A percentile compares a stretch with the other conserved stretches of the same genome.
phyloP scores from a whole-genome alignment of 2,888 invertebrate genomes.

The Pachymerium ferrugineum region DNA sequence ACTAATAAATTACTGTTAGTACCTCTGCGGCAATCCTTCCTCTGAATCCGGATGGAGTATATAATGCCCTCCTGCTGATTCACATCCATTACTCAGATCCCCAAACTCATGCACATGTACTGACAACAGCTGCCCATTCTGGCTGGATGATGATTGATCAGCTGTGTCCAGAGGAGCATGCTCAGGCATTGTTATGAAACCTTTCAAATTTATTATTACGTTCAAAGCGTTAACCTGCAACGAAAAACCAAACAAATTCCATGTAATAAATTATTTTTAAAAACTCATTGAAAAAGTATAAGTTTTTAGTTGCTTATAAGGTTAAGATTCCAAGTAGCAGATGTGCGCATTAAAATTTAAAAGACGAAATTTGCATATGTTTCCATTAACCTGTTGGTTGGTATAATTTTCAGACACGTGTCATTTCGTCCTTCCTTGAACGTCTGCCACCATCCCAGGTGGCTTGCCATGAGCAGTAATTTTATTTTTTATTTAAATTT shows the following conservation, averaged over 20 bases:
- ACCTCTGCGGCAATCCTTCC: background rate
- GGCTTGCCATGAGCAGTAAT: background rate
- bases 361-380: too few species aligned
- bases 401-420: background rate
- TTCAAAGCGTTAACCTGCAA: background rate
- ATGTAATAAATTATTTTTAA: background rate
- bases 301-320: too few species aligned
- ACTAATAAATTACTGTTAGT: too few species aligned
- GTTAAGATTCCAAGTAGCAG: too few species aligned
- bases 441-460: background rate
- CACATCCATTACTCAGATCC: conserved; percentile 34
- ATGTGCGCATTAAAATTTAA: too few species aligned
- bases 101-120: conserved; percentile 35
- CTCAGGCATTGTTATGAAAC: background rate
- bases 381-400: too few species aligned
- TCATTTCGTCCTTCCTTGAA: background rate
- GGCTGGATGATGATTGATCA: background rate
- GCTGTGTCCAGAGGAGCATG: background rate
- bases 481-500: background rate
- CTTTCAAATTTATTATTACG: background rate
- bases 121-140: conserved; percentile 2
- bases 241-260: background rate
- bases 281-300: too few species aligned
- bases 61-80: conserved; percentile 33
- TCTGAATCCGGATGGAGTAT: conserved; percentile 29